These are phyloP conservation scores for Mugil cephalus DNA, from an alignment of 2,113 vertebrate genomes.

Conservation along the genomic window DNA sequence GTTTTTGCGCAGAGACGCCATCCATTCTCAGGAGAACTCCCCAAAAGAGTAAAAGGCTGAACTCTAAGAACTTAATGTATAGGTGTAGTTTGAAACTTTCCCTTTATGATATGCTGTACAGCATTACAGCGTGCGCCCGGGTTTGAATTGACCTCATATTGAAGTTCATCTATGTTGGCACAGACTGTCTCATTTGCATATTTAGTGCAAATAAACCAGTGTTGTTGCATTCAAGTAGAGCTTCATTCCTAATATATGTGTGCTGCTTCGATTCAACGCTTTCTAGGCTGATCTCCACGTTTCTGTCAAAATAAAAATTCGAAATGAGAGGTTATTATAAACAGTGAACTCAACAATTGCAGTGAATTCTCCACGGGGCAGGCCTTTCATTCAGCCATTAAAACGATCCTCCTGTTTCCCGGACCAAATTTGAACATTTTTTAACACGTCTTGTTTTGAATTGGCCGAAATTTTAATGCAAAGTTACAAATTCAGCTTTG, in stretches of 20 bases:
- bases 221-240: too few species aligned
- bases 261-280: constrained; percentile 21
- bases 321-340: background rate
- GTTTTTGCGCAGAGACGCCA: constrained; percentile 1
- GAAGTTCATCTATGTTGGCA: too few species aligned
- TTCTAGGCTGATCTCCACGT: background rate
- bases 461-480: too few species aligned
- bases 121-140: background rate
- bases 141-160: background rate
- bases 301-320: background rate
- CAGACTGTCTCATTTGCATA: background rate
- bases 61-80: background rate
- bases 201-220: background rate
- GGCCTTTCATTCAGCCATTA: too few species aligned
- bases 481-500: too few species aligned
- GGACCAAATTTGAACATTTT: too few species aligned
- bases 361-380: too few species aligned
- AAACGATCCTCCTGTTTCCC: too few species aligned
- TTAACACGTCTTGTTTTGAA: too few species aligned
- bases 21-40: background rate
- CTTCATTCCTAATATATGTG: background rate
- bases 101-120: background rate
- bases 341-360: too few species aligned
- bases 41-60: background rate
- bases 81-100: background rate